These are phyloP conservation scores for Meta bourneti DNA, from an alignment of 2,888 invertebrate genomes.

Conservation along the genomic window DNA sequence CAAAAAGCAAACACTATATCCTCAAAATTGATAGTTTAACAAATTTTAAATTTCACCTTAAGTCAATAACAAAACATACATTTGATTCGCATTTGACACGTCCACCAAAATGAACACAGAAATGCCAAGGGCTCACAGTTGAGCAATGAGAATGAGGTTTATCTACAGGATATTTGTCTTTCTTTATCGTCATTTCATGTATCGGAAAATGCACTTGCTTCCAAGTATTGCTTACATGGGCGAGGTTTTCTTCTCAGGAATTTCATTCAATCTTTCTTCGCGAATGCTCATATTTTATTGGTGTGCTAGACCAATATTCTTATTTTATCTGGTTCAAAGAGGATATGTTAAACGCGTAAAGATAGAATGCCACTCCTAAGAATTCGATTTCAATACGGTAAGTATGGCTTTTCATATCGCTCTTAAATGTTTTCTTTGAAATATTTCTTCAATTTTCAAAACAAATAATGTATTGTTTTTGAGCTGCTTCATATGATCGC, in stretches of 20 bases:
- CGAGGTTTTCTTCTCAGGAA: background rate
- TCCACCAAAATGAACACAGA: too few relatives aligned
- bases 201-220: background rate
- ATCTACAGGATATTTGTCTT: background rate
- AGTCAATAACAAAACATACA: too few relatives aligned
- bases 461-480: background rate
- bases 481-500: background rate
- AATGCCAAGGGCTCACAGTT: background rate
- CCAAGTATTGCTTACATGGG: background rate
- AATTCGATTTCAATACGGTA: background rate
- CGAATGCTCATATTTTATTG: constrained; percentile 44
- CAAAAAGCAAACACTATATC: too few relatives aligned
- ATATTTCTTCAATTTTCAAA: background rate
- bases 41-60: too few relatives aligned
- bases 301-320: constrained; percentile 3
- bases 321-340: constrained; percentile 17
- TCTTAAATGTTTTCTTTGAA: background rate
- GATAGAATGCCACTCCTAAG: background rate
- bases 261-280: background rate
- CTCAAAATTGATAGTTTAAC: too few relatives aligned
- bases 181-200: background rate
- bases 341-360: constrained; percentile 15
- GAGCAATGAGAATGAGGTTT: background rate
- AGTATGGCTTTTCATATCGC: background rate
- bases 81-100: too few relatives aligned